These are phyloP conservation scores for Synergus japonicus DNA, from an alignment of 2,888 invertebrate genomes.

Conservation along the genomic window DNA sequence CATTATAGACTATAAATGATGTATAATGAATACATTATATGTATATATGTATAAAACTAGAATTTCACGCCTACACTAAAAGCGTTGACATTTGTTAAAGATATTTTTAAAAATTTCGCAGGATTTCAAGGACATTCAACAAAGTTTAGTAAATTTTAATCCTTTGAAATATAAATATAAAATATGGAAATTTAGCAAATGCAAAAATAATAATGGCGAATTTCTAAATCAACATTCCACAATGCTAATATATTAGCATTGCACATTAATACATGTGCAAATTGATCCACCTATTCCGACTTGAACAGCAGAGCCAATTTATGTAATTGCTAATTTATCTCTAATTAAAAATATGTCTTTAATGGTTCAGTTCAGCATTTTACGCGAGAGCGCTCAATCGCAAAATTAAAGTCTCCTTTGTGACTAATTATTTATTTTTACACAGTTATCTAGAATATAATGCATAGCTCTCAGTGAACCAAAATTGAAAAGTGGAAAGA, in stretches of 20 bases:
- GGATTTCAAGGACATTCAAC: too few relatives aligned
- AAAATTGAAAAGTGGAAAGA: not conserved
- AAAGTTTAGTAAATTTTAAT: too few relatives aligned
- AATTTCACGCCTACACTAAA: too few relatives aligned
- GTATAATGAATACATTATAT: too few relatives aligned
- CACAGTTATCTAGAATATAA: not conserved
- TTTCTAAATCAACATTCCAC: not conserved
- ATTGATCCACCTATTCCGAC: not conserved
- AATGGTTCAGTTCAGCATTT: not conserved
- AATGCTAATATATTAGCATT: too few relatives aligned
- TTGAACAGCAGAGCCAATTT: not conserved
- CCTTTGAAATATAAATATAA: not conserved
- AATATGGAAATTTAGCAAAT: not conserved
- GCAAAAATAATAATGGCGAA: not conserved
- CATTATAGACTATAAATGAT: conserved; percentile 35
- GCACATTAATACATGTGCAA: too few relatives aligned
- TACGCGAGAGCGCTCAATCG: conserved; percentile 21
- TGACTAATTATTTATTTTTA: not conserved
- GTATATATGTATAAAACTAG: too few relatives aligned
- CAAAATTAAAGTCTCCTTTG: conserved; percentile 2
- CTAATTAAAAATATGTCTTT: conserved; percentile 2
- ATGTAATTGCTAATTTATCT: not conserved
- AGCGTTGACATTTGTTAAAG: too few relatives aligned
- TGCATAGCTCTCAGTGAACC: too few relatives aligned
- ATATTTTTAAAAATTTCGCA: too few relatives aligned